Evolutionary conservation across 2,797 vertebrate genomes (phyloP).

Genomic region (Oreonectes daqikongensis): DNA sequence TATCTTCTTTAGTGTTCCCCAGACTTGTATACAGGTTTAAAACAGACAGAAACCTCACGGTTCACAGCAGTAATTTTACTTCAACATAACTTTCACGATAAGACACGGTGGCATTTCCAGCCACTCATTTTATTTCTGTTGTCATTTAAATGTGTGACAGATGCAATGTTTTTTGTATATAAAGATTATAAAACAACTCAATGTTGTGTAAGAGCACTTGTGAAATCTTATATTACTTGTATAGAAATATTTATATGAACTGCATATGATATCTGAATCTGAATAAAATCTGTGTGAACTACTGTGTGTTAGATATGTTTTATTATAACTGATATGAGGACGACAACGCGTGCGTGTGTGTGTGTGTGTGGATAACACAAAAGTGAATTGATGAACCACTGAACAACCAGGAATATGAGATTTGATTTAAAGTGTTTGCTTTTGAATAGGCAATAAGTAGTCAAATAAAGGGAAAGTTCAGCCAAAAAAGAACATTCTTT

Average conservation of each 20-base stretch:
- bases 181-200: not conserved
- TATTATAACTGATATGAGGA: not conserved
- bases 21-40: too few species aligned
- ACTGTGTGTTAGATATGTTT: not conserved
- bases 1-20: too few species aligned
- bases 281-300: not conserved
- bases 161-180: constrained; percentile 13
- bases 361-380: too few species aligned
- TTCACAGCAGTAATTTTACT: not conserved
- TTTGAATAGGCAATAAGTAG: too few species aligned
- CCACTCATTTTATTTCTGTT: not conserved
- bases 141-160: not conserved
- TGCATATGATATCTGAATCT: not conserved
- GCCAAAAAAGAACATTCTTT: too few species aligned
- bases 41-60: not conserved
- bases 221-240: not conserved
- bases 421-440: not conserved
- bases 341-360: not conserved
- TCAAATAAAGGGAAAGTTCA: too few species aligned
- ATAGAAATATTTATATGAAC: not conserved
- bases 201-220: not conserved
- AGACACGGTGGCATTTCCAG: not conserved
- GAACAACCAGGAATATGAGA: not conserved
- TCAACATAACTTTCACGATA: not conserved
- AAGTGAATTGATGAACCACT: too few species aligned